Percentiles rank a stretch among this genome's conserved stretches.
Evolutionary conservation across 1,140 invertebrate genomes (phyloP).

Genomic region (Cephus cinctus): DNA sequence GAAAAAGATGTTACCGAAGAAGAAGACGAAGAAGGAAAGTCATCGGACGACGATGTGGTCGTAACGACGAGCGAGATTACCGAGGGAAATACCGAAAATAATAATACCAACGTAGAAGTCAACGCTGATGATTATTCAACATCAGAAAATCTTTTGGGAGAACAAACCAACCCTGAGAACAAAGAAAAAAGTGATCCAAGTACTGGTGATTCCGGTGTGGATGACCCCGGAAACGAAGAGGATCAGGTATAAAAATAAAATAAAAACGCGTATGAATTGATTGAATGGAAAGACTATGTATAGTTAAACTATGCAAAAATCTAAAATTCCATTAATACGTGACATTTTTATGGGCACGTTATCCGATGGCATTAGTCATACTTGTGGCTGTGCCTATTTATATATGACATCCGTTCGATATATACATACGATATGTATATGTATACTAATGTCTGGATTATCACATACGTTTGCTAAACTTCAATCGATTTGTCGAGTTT

Average conservation of each 20-base stretch:
- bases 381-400: too few species aligned
- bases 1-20: constrained; percentile 41
- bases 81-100: constrained; percentile 1
- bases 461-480: constrained; percentile 30
- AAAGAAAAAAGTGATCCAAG: constrained; percentile 41
- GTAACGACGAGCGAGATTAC: neutral
- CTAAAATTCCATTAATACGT: too few species aligned
- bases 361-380: too few species aligned
- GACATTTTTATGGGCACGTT: too few species aligned
- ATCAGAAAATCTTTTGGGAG: constrained; percentile 7
- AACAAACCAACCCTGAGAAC: constrained; percentile 12
- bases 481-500: constrained; percentile 34
- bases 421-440: constrained; percentile 28
- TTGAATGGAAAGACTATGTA: too few species aligned
- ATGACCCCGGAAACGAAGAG: constrained; percentile 39
- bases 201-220: constrained; percentile 44
- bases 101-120: constrained; percentile 1
- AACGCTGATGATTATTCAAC: constrained; percentile 9
- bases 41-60: constrained; percentile 48
- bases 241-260: constrained; percentile 38
- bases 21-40: constrained; percentile 11
- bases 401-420: too few species aligned
- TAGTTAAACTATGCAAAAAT: too few species aligned
- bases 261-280: too few species aligned
- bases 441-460: too few species aligned